These are phyloP conservation scores for Drosophila prolongata DNA, from an alignment of 2,888 invertebrate genomes.

Conservation along the genomic window DNA sequence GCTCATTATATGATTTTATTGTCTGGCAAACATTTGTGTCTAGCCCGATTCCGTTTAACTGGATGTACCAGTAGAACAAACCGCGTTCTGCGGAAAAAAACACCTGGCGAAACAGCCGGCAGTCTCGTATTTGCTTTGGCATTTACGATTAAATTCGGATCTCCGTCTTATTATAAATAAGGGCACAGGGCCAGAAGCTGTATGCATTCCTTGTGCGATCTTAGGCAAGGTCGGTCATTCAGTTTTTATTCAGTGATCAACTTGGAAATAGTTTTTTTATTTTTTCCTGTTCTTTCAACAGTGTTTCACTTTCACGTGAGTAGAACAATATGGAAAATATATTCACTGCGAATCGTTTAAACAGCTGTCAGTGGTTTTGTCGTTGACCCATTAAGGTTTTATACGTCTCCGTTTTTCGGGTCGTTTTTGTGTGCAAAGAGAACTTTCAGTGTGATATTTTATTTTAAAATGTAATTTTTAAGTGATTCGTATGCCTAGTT, in stretches of 20 bases:
- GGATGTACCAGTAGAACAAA: conserved; percentile 29
- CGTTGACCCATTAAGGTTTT: conserved; percentile 27
- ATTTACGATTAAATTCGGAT: conserved; percentile 38
- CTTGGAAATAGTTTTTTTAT: background rate
- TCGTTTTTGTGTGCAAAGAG: conserved; percentile 2
- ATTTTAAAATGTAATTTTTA: background rate
- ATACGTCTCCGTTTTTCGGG: background rate
- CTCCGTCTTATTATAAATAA: conserved; percentile 62
- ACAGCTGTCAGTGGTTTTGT: conserved; percentile 37
- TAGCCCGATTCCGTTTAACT: conserved; percentile 55
- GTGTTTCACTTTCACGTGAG: conserved; percentile 32
- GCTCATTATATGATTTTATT: conserved; percentile 55
- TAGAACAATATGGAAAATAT: background rate
- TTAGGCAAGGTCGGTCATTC: conserved; percentile 23
- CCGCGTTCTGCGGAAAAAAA: conserved; percentile 45
- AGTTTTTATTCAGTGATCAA: conserved; percentile 12
- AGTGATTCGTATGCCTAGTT: background rate
- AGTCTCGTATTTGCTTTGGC: conserved; percentile 46
- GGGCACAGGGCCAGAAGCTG: conserved; percentile 26
- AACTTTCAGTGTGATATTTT: background rate
- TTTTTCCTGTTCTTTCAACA: background rate
- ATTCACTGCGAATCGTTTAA: conserved; percentile 23
- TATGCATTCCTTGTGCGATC: conserved; percentile 17
- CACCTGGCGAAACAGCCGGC: conserved; percentile 42
- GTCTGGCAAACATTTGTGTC: conserved; percentile 64